These are phyloP conservation scores for Lycaena phlaeas DNA, from an alignment of 2,888 invertebrate genomes.

Conservation along the genomic window DNA sequence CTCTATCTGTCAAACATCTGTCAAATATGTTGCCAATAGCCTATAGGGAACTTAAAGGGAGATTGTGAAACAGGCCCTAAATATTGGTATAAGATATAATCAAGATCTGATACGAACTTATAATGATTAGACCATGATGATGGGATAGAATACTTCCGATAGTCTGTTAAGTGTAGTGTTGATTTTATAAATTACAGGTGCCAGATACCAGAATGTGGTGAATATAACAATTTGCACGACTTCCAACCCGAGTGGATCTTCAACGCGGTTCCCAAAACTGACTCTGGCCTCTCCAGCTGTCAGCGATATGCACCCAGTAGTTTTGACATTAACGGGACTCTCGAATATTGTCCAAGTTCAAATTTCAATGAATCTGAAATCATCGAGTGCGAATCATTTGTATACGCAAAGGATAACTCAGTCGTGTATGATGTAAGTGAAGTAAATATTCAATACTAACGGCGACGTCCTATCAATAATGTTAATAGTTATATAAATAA, in stretches of 20 bases:
- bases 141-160: neutral
- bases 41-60: no score
- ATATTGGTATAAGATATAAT: no score
- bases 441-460: no score
- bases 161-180: no score
- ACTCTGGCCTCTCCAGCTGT: slow-evolving; percentile 42
- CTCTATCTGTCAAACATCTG: no score
- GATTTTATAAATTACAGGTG: slow-evolving; percentile 35
- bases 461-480: no score
- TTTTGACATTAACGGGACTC: slow-evolving; percentile 21
- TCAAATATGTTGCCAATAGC: no score
- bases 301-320: slow-evolving; percentile 31
- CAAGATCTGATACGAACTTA: no score
- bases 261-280: slow-evolving; percentile 38
- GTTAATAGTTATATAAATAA: no score
- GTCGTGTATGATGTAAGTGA: slow-evolving; percentile 30
- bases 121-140: no score
- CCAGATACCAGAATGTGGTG: slow-evolving; percentile 50
- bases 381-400: slow-evolving; percentile 23
- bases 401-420: slow-evolving; percentile 25
- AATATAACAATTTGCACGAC: slow-evolving; percentile 21
- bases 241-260: slow-evolving; percentile 38
- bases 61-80: no score
- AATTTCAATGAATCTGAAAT: slow-evolving; percentile 28
- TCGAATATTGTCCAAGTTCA: slow-evolving; percentile 32